phyloP scores from a whole-genome alignment of 2,797 vertebrate genomes.

The Eleutherodactylus coqui region DNA sequence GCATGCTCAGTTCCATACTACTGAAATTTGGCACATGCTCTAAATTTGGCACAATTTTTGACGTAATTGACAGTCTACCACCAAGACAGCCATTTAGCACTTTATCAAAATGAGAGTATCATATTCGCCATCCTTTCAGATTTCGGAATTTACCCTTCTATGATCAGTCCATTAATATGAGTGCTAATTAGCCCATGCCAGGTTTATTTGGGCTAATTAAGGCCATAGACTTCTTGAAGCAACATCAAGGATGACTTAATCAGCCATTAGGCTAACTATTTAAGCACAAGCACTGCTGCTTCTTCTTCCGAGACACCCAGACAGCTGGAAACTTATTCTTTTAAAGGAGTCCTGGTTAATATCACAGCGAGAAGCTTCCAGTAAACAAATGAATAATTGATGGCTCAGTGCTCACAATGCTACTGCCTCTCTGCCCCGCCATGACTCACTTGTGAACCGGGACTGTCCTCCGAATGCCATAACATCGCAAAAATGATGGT shows the following conservation, averaged over 20 bases:
- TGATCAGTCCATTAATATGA: constrained; percentile 6
- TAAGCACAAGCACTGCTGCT: constrained; percentile 63
- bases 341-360: constrained; percentile 82
- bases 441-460: constrained; percentile 79
- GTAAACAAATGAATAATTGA: constrained; percentile 87
- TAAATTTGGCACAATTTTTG: no score
- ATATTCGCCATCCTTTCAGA: not conserved
- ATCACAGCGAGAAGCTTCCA: constrained; percentile 80
- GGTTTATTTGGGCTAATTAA: constrained; percentile 55
- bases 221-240: constrained; percentile 64
- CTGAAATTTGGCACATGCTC: no score
- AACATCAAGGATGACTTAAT: constrained; percentile 67
- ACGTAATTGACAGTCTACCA: no score
- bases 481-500: constrained; percentile 83
- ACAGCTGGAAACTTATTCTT: constrained; percentile 79
- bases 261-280: constrained; percentile 71
- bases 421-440: constrained; percentile 76
- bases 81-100: no score
- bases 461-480: constrained; percentile 83
- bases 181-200: not conserved
- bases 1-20: no score
- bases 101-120: no score
- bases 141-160: not conserved
- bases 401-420: constrained; percentile 78
- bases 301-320: constrained; percentile 65